These are phyloP conservation scores for Apotomis turbidana DNA, from an alignment of 2,888 invertebrate species.

Conservation along the genomic window DNA sequence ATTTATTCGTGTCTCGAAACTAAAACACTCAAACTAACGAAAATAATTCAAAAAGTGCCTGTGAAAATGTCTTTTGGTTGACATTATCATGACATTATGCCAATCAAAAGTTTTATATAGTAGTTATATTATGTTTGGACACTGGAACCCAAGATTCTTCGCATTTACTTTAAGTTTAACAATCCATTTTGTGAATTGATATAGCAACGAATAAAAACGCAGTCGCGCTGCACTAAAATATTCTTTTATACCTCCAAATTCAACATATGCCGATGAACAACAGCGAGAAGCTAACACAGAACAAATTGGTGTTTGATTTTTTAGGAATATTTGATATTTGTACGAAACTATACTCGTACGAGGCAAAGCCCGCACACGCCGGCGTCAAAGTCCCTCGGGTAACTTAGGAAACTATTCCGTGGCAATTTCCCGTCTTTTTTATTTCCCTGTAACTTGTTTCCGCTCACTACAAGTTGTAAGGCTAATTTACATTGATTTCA, in stretches of 20 bases:
- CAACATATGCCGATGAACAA: conserved; percentile 4
- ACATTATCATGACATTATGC: too few relatives aligned
- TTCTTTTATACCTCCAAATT: conserved; percentile 2
- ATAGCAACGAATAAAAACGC: background rate
- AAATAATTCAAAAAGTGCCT: too few relatives aligned
- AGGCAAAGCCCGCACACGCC: conserved; percentile 1
- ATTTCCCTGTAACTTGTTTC: conserved; percentile 38
- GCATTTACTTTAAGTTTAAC: background rate
- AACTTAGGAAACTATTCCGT: conserved; percentile 35
- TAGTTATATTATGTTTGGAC: too few relatives aligned
- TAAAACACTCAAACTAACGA: too few relatives aligned
- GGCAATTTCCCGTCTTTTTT: conserved; percentile 29
- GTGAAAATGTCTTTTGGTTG: too few relatives aligned
- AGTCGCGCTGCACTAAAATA: background rate
- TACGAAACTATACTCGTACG: conserved; percentile 8
- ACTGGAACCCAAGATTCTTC: too few relatives aligned
- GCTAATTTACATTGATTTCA: conserved; percentile 37
- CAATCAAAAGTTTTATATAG: too few relatives aligned
- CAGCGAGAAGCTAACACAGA: background rate
- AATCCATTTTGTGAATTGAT: background rate
- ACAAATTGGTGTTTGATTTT: conserved; percentile 11
- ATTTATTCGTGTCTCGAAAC: too few relatives aligned
- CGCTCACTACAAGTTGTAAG: conserved; percentile 36
- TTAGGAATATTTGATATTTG: conserved; percentile 20
- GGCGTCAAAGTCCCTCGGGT: conserved; percentile 23